A percentile compares a stretch with the other conserved stretches of the same genome.
These are phyloP conservation scores for Oreonectes daqikongensis DNA, from an alignment of 2,797 vertebrate species.

Conservation along the genomic window DNA sequence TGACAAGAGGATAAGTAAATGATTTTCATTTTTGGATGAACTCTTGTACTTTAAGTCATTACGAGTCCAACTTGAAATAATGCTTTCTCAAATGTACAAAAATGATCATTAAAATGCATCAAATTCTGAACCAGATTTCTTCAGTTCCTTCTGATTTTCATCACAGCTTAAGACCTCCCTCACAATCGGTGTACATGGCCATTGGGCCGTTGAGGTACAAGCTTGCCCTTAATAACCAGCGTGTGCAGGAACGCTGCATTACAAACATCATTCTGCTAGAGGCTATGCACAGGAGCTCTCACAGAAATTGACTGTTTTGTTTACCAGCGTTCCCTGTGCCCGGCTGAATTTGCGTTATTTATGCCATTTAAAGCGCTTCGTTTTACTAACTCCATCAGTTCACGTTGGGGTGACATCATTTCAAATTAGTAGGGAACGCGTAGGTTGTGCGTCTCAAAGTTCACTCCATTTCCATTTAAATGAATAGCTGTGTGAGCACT, in stretches of 20 bases:
- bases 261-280: conserved; percentile 22
- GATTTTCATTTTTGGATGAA: too few relatives aligned
- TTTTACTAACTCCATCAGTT: conserved; percentile 46
- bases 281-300: conserved; percentile 14
- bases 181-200: not conserved
- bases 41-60: too few relatives aligned
- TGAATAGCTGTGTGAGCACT: conserved; percentile 58
- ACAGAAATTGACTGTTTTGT: conserved; percentile 33
- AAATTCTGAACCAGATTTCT: not conserved
- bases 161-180: not conserved
- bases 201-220: not conserved
- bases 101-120: not conserved
- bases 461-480: conserved; percentile 62
- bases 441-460: conserved; percentile 54
- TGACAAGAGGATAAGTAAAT: too few relatives aligned
- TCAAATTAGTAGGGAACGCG: conserved; percentile 51
- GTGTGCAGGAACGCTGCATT: conserved; percentile 18
- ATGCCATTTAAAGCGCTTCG: conserved; percentile 41
- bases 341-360: conserved; percentile 39
- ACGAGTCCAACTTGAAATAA: too few relatives aligned
- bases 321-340: conserved; percentile 46
- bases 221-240: conserved; percentile 2
- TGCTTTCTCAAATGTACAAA: not conserved
- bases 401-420: conserved; percentile 51
- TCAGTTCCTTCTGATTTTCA: not conserved